These are phyloP conservation scores for Hemicordylus capensis DNA, from an alignment of 2,113 vertebrate species.

Conservation along the genomic window DNA sequence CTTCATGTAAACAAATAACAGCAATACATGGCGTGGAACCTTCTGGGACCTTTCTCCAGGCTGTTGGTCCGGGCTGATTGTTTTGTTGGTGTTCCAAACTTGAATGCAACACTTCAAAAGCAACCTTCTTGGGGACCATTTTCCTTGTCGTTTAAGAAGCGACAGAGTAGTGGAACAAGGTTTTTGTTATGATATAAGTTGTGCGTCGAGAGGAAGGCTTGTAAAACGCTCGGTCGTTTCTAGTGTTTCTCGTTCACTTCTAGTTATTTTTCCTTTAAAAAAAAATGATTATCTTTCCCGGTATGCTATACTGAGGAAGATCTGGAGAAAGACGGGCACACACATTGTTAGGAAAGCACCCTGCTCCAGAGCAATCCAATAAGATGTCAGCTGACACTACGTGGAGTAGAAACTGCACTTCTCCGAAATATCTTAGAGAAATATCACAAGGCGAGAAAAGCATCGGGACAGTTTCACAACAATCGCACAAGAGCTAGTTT, in stretches of 20 bases:
- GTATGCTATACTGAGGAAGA: too few relatives aligned
- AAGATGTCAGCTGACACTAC: too few relatives aligned
- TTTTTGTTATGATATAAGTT: background rate
- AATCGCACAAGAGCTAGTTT: background rate
- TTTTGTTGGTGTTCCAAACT: background rate
- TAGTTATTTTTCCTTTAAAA: background rate
- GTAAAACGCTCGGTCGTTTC: background rate
- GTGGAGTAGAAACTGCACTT: background rate
- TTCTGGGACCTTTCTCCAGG: background rate
- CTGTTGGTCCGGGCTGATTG: too few relatives aligned
- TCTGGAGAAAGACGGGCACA: too few relatives aligned
- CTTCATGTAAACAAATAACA: too few relatives aligned
- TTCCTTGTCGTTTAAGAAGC: background rate
- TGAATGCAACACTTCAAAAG: too few relatives aligned
- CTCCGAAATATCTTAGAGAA: background rate
- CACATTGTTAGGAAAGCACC: background rate
- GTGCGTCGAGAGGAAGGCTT: background rate
- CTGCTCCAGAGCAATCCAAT: background rate
- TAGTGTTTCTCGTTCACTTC: background rate
- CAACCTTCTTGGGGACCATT: background rate
- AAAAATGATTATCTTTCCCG: background rate
- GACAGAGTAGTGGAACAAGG: too few relatives aligned
- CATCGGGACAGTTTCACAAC: background rate
- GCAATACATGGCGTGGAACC: background rate
- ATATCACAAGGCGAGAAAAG: background rate